A percentile compares a stretch with the other conserved stretches of the same genome.
phyloP scores from a whole-genome alignment of 2,113 vertebrate genomes.

The Narcine bancroftii region DNA sequence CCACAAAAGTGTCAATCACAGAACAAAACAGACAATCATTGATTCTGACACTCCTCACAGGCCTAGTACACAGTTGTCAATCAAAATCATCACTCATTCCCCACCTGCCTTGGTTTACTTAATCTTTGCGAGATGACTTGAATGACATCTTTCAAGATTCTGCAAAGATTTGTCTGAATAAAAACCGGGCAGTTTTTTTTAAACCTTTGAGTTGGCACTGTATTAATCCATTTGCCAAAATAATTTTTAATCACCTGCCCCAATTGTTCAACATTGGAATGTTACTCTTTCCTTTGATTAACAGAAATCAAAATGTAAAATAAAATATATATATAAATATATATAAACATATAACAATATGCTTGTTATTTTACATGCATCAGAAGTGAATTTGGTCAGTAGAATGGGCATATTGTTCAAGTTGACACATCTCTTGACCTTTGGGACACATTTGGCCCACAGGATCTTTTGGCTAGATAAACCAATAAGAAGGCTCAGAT shows the following conservation, averaged over 20 bases:
- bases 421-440: too few relatives aligned
- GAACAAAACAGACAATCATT: not conserved
- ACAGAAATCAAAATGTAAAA: slow-evolving; percentile 9
- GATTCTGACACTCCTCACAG: slow-evolving; percentile 10
- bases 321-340: too few relatives aligned
- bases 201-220: not conserved
- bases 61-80: not conserved
- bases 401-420: too few relatives aligned
- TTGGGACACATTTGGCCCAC: too few relatives aligned
- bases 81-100: slow-evolving; percentile 13
- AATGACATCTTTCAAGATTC: slow-evolving; percentile 5
- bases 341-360: slow-evolving; percentile 21
- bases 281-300: not conserved
- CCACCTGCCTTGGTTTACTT: not conserved
- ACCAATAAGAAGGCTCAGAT: too few relatives aligned
- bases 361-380: not conserved
- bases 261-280: not conserved
- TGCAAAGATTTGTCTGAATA: slow-evolving; percentile 15
- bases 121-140: not conserved
- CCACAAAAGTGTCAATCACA: not conserved
- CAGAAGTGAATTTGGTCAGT: not conserved
- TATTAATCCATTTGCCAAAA: not conserved
- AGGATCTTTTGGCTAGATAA: too few relatives aligned
- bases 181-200: too few relatives aligned
- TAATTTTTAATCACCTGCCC: not conserved